Evolutionary conservation across 2,113 vertebrate species (phyloP).

Genomic region (Microcebus tavaratra): DNA sequence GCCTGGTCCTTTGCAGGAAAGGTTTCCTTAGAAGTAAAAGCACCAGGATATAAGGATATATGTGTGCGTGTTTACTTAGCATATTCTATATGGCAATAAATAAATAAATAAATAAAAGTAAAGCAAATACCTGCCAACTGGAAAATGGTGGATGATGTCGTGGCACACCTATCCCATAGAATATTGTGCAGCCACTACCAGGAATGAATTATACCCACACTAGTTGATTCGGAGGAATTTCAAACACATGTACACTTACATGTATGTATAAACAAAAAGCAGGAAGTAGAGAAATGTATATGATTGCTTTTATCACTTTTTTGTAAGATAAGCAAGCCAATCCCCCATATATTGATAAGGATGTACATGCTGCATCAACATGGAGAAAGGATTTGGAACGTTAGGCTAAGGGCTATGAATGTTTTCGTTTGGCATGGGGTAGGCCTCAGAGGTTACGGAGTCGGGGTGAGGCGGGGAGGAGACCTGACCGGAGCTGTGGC

Average conservation of each 20-base stretch:
- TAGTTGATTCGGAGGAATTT: not conserved
- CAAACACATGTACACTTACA: not conserved
- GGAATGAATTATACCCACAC: not conserved
- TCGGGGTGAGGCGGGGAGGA: not conserved
- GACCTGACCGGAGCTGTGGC: not conserved
- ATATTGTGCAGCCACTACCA: not conserved
- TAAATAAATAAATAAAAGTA: not conserved
- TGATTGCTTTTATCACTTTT: not conserved
- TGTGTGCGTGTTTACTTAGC: not conserved
- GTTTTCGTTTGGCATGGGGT: not conserved
- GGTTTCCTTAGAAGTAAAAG: constrained; percentile 7
- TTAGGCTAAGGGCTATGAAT: not conserved
- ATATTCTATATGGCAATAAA: not conserved
- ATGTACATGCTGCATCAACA: not conserved
- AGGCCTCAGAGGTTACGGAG: not conserved
- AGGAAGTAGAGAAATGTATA: not conserved
- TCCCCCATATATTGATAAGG: not conserved
- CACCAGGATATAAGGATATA: not conserved
- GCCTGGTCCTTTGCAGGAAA: not conserved
- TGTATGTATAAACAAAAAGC: not conserved
- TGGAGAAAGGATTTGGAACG: not conserved
- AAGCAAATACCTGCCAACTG: not conserved
- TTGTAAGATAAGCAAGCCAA: not conserved
- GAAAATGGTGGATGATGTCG: not conserved
- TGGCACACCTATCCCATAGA: not conserved